phyloP scores from a whole-genome alignment of 2,888 invertebrate species.

The Cheilosia grossa region DNA sequence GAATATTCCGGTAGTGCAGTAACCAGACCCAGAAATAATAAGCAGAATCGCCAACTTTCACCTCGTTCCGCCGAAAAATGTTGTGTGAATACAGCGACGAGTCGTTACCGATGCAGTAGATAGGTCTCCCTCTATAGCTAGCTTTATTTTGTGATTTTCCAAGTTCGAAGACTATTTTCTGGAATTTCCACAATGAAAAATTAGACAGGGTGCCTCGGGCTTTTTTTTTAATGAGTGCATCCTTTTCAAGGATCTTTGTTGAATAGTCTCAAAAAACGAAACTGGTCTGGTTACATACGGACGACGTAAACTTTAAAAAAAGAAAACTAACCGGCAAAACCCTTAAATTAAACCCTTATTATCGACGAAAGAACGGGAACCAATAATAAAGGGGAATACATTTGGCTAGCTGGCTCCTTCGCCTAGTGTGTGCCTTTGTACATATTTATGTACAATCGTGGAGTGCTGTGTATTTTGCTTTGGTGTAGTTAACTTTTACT shows the following conservation, averaged over 20 bases:
- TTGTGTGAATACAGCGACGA: too few relatives aligned
- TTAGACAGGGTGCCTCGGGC: background rate
- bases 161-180: slow-evolving; percentile 19
- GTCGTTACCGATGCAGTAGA: too few relatives aligned
- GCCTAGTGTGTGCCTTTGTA: slow-evolving; percentile 6
- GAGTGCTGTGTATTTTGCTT: slow-evolving; percentile 1
- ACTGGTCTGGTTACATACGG: background rate
- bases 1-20: slow-evolving; percentile 2
- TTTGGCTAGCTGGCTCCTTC: slow-evolving; percentile 22
- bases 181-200: background rate
- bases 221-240: slow-evolving; percentile 37
- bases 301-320: slow-evolving; percentile 16
- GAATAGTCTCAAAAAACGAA: background rate
- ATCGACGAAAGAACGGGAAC: slow-evolving; percentile 35
- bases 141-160: slow-evolving; percentile 40
- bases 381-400: slow-evolving; percentile 16
- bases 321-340: slow-evolving; percentile 43
- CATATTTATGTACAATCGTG: background rate
- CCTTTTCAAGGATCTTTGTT: background rate
- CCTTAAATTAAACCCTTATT: slow-evolving; percentile 65
- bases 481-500: slow-evolving; percentile 34
- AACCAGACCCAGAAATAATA: too few relatives aligned
- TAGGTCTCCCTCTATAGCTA: slow-evolving; percentile 1
- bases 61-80: too few relatives aligned
- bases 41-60: slow-evolving; percentile 10